A percentile compares a stretch with the other conserved stretches of the same genome.
Conservation (phyloP, 2,888 invertebrate genomes). For the Argyresthia albistria region DNA sequence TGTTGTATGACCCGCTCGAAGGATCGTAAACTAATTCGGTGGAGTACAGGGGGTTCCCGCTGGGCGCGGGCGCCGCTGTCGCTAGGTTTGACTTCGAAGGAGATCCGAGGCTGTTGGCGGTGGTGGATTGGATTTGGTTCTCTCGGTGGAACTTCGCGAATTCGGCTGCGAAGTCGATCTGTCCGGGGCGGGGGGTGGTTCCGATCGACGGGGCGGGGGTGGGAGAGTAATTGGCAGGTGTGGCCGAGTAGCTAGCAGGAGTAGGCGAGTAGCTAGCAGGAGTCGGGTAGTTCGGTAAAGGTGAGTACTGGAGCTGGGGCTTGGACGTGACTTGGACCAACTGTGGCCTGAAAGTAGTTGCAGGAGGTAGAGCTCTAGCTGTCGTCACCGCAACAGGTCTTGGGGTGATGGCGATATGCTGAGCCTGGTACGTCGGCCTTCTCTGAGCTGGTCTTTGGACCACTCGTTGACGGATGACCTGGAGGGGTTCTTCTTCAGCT, state of each 20-base stretch:
- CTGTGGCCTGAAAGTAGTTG: slow-evolving; percentile 78
- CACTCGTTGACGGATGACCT: slow-evolving; percentile 56
- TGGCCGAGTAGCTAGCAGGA: slow-evolving; percentile 30
- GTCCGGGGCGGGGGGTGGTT: slow-evolving; percentile 37
- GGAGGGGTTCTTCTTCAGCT: slow-evolving; percentile 65
- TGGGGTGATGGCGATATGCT: slow-evolving; percentile 73
- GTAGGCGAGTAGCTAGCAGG: slow-evolving; percentile 51
- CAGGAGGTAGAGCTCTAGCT: slow-evolving; percentile 69
- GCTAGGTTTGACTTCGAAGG: slow-evolving; percentile 39
- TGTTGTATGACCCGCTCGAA: slow-evolving; percentile 82
- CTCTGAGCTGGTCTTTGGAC: slow-evolving; percentile 59
- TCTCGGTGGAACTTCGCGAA: slow-evolving; percentile 82
- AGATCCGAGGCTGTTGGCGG: slow-evolving; percentile 38
- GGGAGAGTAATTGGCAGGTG: slow-evolving; percentile 15
- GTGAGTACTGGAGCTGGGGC: slow-evolving; percentile 66
- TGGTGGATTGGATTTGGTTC: slow-evolving; percentile 72
- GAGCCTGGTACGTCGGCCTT: slow-evolving; percentile 59
- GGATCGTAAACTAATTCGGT: slow-evolving; percentile 86
- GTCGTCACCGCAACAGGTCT: slow-evolving; percentile 68
- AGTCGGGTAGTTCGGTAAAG: slow-evolving; percentile 61
- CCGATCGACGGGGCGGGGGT: slow-evolving; percentile 27
- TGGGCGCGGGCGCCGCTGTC: slow-evolving; percentile 42
- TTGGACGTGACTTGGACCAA: slow-evolving; percentile 72
- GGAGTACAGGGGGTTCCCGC: slow-evolving; percentile 79
- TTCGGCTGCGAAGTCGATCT: slow-evolving; percentile 81